These are phyloP conservation scores for Leptonema lineaticorne DNA, from an alignment of 1,140 invertebrate genomes.

Conservation along the genomic window DNA sequence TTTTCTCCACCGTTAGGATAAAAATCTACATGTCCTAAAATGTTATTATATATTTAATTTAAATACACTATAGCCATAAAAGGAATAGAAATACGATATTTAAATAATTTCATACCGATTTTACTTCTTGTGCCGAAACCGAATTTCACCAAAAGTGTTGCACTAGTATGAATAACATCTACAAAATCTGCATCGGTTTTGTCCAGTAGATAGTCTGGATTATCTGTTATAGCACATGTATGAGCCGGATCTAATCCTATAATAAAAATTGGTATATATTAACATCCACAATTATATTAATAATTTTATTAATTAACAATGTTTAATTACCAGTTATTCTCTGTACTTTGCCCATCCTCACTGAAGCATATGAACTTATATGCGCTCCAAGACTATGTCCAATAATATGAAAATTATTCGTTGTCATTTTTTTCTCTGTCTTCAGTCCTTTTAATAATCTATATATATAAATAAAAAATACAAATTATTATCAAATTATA, in stretches of 20 bases:
- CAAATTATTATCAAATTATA: constrained; percentile 11
- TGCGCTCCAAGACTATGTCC: constrained; percentile 66
- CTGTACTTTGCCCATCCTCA: constrained; percentile 49
- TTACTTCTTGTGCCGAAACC: constrained; percentile 58
- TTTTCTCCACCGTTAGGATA: constrained; percentile 66
- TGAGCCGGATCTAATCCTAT: constrained; percentile 64
- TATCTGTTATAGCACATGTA: constrained; percentile 58
- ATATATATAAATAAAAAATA: neutral
- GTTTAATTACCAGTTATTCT: constrained; percentile 48
- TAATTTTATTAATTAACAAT: neutral
- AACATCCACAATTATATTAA: neutral
- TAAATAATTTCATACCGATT: constrained; percentile 48
- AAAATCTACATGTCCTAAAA: constrained; percentile 63
- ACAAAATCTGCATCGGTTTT: constrained; percentile 62
- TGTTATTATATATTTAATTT: neutral
- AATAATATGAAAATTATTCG: constrained; percentile 57
- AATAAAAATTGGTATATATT: constrained; percentile 44
- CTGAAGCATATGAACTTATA: constrained; percentile 59
- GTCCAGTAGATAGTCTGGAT: constrained; percentile 54
- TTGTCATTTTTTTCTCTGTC: constrained; percentile 44
- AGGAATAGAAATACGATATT: neutral
- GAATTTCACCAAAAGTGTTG: constrained; percentile 48
- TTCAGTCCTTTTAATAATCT: constrained; percentile 50
- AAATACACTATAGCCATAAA: neutral
- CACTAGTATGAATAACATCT: constrained; percentile 66